phyloP scores from a whole-genome alignment of 2,888 invertebrate genomes.

The Nemotelus nigrinus region DNA sequence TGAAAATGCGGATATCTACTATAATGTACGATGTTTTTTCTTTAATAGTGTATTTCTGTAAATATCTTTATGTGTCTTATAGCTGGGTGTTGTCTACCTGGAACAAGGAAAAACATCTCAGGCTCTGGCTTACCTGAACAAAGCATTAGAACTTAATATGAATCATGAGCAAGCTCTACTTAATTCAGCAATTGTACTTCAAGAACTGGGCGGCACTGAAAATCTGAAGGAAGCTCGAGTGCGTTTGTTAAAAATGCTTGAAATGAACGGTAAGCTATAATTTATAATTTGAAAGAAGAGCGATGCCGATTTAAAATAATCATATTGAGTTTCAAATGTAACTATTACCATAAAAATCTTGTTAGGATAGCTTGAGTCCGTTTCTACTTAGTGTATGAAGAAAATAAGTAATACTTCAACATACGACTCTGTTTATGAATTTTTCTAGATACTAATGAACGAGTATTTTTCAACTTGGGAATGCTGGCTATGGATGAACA shows the following conservation, averaged over 20 bases:
- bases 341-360: background rate
- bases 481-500: constrained; percentile 97
- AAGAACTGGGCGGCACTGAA: constrained; percentile 86
- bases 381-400: too few species aligned
- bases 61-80: constrained; percentile 9
- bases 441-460: constrained; percentile 78
- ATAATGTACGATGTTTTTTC: constrained; percentile 77
- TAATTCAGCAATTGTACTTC: constrained; percentile 93
- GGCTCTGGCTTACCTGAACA: constrained; percentile 91
- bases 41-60: constrained; percentile 25
- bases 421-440: background rate
- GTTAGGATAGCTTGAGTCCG: background rate
- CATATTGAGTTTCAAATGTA: background rate
- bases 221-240: constrained; percentile 82
- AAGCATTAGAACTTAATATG: constrained; percentile 90
- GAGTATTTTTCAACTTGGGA: constrained; percentile 93
- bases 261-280: constrained; percentile 70
- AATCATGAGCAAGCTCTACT: constrained; percentile 94
- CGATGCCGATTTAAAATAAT: background rate
- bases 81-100: constrained; percentile 88
- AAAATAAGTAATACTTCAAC: too few species aligned
- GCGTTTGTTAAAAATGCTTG: constrained; percentile 81
- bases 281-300: constrained; percentile 13
- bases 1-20: constrained; percentile 93
- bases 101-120: constrained; percentile 92